phyloP scores from a whole-genome alignment of 2,888 invertebrate genomes.

The Dasypolia templi region DNA sequence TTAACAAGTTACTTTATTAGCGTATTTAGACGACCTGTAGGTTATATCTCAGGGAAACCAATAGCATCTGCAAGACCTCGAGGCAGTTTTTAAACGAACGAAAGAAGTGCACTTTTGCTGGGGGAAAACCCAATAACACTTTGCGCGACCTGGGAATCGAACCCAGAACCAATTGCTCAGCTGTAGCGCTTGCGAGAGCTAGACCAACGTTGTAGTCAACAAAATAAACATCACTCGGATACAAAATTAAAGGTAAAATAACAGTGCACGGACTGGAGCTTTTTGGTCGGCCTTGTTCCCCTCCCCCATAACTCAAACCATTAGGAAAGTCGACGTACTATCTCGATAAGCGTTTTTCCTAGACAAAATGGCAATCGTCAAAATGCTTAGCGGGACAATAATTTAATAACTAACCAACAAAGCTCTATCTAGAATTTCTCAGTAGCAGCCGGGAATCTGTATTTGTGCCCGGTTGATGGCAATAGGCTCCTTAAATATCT shows the following conservation, averaged over 20 bases:
- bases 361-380: background rate
- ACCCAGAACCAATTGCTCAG: background rate
- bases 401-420: background rate
- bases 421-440: too few relatives aligned
- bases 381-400: background rate
- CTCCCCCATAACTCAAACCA: background rate
- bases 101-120: background rate
- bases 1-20: background rate
- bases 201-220: background rate
- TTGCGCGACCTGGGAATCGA: background rate
- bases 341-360: background rate
- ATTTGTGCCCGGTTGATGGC: too few relatives aligned
- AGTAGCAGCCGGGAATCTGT: too few relatives aligned
- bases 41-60: background rate
- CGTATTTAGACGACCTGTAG: background rate
- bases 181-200: background rate
- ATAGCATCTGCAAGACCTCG: too few relatives aligned
- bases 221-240: too few relatives aligned
- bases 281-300: background rate
- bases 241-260: background rate
- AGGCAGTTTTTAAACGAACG: background rate
- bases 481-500: conserved; percentile 7
- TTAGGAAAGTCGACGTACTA: background rate
- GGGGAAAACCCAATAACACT: background rate
- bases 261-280: background rate